phyloP scores from a whole-genome alignment of 2,888 invertebrate species.

The Dysmachus trigonus region DNA sequence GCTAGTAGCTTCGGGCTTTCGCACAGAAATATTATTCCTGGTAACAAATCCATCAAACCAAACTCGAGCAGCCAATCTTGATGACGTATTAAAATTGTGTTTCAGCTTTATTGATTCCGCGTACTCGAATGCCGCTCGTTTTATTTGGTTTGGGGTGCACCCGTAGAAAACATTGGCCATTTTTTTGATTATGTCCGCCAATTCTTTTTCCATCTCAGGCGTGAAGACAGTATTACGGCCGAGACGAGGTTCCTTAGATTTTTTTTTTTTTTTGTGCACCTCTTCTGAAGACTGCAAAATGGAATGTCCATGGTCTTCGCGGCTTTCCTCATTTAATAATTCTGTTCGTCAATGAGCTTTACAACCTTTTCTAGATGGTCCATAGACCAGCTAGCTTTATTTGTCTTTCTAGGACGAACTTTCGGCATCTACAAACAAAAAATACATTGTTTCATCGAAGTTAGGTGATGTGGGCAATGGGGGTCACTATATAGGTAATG shows the following conservation, averaged over 20 bases:
- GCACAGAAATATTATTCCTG: background rate
- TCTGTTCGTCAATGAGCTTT: background rate
- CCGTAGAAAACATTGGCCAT: too few relatives aligned
- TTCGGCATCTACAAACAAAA: background rate
- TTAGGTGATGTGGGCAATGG: too few relatives aligned
- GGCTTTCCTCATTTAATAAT: background rate
- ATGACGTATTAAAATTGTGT: background rate
- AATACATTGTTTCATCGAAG: too few relatives aligned
- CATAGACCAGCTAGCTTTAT: background rate
- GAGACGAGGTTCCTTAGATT: background rate
- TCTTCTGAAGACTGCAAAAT: background rate
- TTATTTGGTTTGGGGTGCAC: too few relatives aligned
- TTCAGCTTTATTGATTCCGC: background rate
- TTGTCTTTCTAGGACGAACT: background rate
- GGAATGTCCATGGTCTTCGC: background rate
- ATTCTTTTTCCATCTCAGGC: background rate
- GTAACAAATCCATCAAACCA: background rate
- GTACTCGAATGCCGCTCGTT: too few relatives aligned
- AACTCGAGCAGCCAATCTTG: background rate
- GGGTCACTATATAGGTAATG: too few relatives aligned
- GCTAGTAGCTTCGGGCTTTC: constrained; percentile 26
- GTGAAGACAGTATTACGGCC: background rate
- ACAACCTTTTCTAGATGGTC: background rate
- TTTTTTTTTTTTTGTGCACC: background rate
- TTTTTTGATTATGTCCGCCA: too few relatives aligned